Conservation (phyloP, 2,888 invertebrate species). For the Napeogenes inachia region DNA sequence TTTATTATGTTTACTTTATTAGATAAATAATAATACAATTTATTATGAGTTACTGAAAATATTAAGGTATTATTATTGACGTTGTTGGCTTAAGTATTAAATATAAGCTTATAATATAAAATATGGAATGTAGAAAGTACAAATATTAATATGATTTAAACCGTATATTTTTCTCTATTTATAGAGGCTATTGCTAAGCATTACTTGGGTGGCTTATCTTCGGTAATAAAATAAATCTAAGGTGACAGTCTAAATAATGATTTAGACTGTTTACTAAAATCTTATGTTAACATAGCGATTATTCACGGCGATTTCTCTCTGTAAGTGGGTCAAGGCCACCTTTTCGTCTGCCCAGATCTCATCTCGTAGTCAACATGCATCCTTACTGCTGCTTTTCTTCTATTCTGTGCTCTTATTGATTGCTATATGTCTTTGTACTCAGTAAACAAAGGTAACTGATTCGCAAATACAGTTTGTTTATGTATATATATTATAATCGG, state of each 20-base stretch:
- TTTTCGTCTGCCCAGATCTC: slow-evolving; percentile 35
- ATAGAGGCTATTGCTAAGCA: not conserved
- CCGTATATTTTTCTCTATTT: not conserved
- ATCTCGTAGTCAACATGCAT: slow-evolving; percentile 24
- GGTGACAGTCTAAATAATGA: slow-evolving; percentile 7
- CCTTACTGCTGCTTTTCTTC: not conserved
- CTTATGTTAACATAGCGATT: slow-evolving; percentile 38
- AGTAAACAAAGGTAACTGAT: no score
- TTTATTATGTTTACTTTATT: not conserved
- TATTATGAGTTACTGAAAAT: not conserved
- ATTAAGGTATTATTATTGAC: not conserved
- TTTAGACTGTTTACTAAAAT: slow-evolving; percentile 35
- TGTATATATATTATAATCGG: no score
- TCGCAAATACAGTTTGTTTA: no score
- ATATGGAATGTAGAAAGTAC: slow-evolving; percentile 17
- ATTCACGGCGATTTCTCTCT: slow-evolving; percentile 66
- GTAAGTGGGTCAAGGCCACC: slow-evolving; percentile 64
- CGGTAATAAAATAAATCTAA: not conserved
- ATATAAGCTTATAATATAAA: not conserved
- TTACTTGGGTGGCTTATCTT: not conserved
- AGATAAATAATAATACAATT: not conserved
- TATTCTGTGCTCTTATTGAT: not conserved
- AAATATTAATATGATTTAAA: not conserved
- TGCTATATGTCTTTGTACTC: not conserved
- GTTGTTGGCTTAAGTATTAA: not conserved